Evolutionary conservation across 1,140 invertebrate genomes (phyloP).

Genomic region (Chironomus tepperi): DNA sequence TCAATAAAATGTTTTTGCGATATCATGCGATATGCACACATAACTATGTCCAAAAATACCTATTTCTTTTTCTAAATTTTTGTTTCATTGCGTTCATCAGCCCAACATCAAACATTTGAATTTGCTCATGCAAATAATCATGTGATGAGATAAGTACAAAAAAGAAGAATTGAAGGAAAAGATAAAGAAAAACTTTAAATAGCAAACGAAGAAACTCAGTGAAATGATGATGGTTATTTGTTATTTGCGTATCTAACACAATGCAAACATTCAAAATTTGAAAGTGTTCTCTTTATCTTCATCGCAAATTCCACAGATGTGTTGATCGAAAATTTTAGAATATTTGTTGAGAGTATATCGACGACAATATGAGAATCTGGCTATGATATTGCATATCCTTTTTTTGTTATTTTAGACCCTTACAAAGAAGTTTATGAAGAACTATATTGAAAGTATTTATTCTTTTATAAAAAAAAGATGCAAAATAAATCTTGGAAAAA

Average conservation of each 20-base stretch:
- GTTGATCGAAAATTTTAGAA: too few relatives aligned
- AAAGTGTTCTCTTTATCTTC: not conserved
- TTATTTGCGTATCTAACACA: conserved; percentile 19
- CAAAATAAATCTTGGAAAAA: too few relatives aligned
- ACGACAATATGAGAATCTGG: too few relatives aligned
- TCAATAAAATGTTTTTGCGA: too few relatives aligned
- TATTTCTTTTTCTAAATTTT: not conserved
- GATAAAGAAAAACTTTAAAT: not conserved
- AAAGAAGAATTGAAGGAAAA: not conserved
- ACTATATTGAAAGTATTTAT: too few relatives aligned
- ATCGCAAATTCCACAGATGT: not conserved
- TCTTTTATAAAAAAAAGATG: too few relatives aligned
- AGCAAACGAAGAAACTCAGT: not conserved
- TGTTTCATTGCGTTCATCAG: not conserved
- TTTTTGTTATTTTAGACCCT: too few relatives aligned
- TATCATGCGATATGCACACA: too few relatives aligned
- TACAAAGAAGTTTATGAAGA: too few relatives aligned
- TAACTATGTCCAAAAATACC: too few relatives aligned
- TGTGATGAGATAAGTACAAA: not conserved
- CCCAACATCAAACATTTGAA: not conserved
- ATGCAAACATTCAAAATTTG: conserved; percentile 17
- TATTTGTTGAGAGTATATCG: too few relatives aligned
- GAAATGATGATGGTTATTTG: conserved; percentile 21
- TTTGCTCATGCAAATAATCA: not conserved
- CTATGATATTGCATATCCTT: too few relatives aligned